phyloP scores from a whole-genome alignment of 2,797 vertebrate species.

The Anas capensis region DNA sequence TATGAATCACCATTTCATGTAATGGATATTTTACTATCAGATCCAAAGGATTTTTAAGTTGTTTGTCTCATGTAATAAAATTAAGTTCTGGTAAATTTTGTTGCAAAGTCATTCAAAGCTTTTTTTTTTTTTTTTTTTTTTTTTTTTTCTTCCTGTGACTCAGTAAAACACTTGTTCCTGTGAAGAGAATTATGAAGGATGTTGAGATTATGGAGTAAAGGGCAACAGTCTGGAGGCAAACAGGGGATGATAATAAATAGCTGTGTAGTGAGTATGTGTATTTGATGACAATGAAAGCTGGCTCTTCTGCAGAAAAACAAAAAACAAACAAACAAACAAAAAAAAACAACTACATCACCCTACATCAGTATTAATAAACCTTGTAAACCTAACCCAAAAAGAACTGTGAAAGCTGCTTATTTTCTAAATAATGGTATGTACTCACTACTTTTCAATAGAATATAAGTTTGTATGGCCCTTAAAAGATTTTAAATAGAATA shows the following conservation, averaged over 20 bases:
- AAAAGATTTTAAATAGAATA: neutral
- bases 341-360: neutral
- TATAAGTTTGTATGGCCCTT: neutral
- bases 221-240: neutral
- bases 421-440: neutral
- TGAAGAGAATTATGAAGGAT: neutral
- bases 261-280: neutral
- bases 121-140: neutral
- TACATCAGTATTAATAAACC: neutral
- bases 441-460: neutral
- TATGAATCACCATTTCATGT: conserved; percentile 3
- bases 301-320: neutral
- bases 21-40: neutral
- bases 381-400: neutral
- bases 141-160: neutral
- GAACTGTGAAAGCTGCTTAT: neutral
- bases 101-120: neutral
- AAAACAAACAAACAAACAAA: too few relatives aligned
- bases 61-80: neutral
- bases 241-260: neutral
- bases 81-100: neutral
- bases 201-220: neutral
- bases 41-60: neutral
- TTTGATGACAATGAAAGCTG: neutral
- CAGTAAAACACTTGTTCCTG: neutral